Conservation (phyloP, 1,140 invertebrate genomes). For the Neodiprion fabricii region DNA sequence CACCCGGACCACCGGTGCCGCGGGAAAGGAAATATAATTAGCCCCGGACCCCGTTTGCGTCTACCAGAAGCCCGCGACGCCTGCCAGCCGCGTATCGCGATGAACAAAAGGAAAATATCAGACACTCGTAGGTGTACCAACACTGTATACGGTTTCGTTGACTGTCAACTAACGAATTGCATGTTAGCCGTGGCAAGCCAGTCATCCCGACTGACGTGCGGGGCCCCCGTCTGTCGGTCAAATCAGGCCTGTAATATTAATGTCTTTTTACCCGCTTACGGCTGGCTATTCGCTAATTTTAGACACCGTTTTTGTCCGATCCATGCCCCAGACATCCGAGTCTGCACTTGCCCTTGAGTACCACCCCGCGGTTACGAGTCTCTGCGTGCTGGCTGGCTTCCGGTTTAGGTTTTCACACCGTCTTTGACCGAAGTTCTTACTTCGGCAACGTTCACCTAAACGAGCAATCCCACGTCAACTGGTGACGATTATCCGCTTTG, state of each 20-base stretch:
- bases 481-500: no score
- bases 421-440: no score
- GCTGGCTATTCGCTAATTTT: not conserved
- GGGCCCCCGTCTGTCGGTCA: not conserved
- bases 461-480: no score
- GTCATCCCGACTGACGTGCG: not conserved
- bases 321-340: no score
- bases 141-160: not conserved
- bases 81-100: not conserved
- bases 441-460: no score
- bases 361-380: no score
- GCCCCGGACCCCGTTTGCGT: not conserved
- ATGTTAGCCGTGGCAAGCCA: not conserved
- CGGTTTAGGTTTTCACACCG: no score
- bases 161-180: constrained; percentile 5
- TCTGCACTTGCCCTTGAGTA: no score
- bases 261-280: not conserved
- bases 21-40: not conserved
- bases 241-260: constrained; percentile 5
- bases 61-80: not conserved
- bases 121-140: not conserved
- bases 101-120: not conserved
- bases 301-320: not conserved
- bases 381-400: no score
- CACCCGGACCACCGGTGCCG: not conserved